These are phyloP conservation scores for Mimas tiliae DNA, from an alignment of 2,888 invertebrate genomes.

Conservation along the genomic window DNA sequence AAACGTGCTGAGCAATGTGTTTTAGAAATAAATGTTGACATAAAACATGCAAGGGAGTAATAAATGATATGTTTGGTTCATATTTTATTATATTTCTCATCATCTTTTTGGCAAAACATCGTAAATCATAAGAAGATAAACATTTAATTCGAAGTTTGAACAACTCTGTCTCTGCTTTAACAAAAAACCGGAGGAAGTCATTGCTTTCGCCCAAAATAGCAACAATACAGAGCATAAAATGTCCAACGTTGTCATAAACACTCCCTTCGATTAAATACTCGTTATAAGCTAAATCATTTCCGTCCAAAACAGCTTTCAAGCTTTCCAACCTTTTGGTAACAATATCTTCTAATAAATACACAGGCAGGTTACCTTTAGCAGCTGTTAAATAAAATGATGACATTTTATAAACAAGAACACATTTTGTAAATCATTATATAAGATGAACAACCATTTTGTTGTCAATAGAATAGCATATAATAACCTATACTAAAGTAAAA, in stretches of 20 bases:
- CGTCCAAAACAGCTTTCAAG: conserved; percentile 66
- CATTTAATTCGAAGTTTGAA: conserved; percentile 58
- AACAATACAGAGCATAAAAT: conserved; percentile 81
- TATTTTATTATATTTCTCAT: conserved; percentile 58
- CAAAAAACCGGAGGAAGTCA: conserved; percentile 61
- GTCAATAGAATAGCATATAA: too few species aligned
- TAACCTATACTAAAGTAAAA: too few species aligned
- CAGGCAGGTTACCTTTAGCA: conserved; percentile 80
- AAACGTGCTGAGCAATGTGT: conserved; percentile 64
- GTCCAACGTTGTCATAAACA: conserved; percentile 84
- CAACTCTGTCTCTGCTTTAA: conserved; percentile 63
- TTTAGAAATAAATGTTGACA: conserved; percentile 67
- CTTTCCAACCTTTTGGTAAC: conserved; percentile 78
- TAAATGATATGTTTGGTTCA: conserved; percentile 39
- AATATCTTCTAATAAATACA: conserved; percentile 82
- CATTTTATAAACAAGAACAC: conserved; percentile 47
- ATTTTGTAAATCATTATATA: neutral
- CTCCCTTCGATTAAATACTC: conserved; percentile 86
- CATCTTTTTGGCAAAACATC: conserved; percentile 68
- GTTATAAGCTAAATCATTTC: conserved; percentile 62
- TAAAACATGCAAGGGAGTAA: conserved; percentile 57
- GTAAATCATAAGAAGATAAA: conserved; percentile 63
- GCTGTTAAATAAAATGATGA: conserved; percentile 85
- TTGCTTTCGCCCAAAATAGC: conserved; percentile 58
- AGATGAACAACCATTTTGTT: neutral